A percentile compares a stretch with the other conserved stretches of the same genome.
These are phyloP conservation scores for Zoanthus gigantus DNA, from an alignment of 92 coral and sea anemone species.

Conservation along the genomic window DNA sequence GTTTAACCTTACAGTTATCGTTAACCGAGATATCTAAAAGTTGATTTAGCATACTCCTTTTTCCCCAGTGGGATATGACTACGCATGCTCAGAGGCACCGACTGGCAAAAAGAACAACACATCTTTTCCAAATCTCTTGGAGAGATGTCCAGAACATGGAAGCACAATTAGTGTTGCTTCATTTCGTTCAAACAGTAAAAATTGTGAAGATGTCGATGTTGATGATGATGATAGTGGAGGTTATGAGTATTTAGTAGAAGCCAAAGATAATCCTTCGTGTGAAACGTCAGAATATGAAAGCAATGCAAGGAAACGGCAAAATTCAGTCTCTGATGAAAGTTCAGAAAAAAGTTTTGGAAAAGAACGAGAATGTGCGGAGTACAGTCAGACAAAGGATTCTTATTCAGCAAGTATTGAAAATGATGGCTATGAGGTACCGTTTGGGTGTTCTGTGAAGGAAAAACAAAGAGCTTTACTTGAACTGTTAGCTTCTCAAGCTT, in stretches of 20 bases:
- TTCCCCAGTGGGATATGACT: conserved; percentile 20
- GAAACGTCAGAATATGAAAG: not conserved
- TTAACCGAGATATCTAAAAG: not conserved
- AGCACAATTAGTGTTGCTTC: not conserved
- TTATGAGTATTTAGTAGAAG: not conserved
- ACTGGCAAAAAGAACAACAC: not conserved
- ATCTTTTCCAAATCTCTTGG: not conserved
- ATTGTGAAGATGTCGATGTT: not conserved
- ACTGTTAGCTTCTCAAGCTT: not conserved
- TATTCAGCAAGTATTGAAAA: not conserved
- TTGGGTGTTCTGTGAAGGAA: not conserved
- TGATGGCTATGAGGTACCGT: conserved; percentile 33
- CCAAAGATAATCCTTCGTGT: not conserved
- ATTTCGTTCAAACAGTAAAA: not conserved
- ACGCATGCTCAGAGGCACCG: conserved; percentile 31
- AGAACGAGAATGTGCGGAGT: not conserved
- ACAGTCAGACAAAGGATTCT: not conserved
- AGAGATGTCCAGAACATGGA: conserved; percentile 21
- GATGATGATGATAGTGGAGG: not conserved
- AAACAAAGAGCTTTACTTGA: conserved; percentile 12
- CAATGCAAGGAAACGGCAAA: not conserved
- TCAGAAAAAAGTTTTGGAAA: not conserved
- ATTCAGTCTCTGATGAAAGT: conserved; percentile 5
- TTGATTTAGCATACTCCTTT: not conserved
- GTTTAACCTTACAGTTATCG: too few species aligned